Evolutionary conservation across 2,888 invertebrate genomes (phyloP).

Genomic region (Drosophila hamatofila): DNA sequence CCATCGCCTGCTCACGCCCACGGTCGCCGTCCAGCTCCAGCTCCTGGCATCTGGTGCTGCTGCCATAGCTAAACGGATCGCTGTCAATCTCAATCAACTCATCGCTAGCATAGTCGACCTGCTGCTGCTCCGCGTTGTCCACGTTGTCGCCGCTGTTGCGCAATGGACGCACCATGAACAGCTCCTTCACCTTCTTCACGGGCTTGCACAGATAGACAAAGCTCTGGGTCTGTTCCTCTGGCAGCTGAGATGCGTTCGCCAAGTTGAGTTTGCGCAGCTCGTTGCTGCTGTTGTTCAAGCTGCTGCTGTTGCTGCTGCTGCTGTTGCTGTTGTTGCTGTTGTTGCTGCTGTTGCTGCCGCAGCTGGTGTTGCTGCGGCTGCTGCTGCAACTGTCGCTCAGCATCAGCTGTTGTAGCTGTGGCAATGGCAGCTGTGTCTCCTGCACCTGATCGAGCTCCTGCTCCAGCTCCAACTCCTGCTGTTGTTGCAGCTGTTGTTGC

Average conservation of each 20-base stretch:
- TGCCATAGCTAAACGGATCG: conserved; percentile 14
- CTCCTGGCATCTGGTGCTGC: background rate
- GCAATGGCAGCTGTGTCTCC: background rate
- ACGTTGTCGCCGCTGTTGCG: conserved; percentile 50
- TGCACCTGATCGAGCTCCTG: too few relatives aligned
- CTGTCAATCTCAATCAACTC: background rate
- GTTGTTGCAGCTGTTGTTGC: conserved; percentile 11
- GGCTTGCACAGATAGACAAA: conserved; percentile 67
- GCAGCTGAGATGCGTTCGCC: conserved; percentile 30
- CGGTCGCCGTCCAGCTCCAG: background rate
- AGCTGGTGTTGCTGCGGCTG: background rate
- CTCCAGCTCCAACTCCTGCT: too few relatives aligned
- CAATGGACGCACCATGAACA: conserved; percentile 57
- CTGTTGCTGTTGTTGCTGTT: background rate
- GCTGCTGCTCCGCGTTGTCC: background rate
- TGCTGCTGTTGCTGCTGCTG: conserved; percentile 20
- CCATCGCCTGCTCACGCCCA: background rate
- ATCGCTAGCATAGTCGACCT: background rate
- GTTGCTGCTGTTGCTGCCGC: conserved; percentile 13
- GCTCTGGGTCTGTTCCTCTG: conserved; percentile 56
- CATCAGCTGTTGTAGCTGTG: background rate
- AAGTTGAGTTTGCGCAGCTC: conserved; percentile 35
- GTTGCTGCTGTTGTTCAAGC: conserved; percentile 19
- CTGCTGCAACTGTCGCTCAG: background rate
- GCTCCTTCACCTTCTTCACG: conserved; percentile 52